Evolutionary conservation across 1,140 invertebrate genomes (phyloP), one percentile per base, ranked within the genome.

Genomic region (Melanaphis sacchari): DNA sequence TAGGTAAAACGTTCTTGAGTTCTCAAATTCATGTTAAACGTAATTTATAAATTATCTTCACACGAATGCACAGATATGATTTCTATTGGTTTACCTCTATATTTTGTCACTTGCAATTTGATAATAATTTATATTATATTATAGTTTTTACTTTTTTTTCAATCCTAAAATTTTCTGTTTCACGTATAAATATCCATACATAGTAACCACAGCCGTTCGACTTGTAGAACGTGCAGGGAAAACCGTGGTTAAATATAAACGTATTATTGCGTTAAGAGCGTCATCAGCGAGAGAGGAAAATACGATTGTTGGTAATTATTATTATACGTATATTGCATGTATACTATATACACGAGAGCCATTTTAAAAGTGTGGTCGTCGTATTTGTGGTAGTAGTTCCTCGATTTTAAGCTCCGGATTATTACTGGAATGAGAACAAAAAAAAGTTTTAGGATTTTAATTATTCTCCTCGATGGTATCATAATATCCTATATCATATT

Each of bases 361-460:
- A 84, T 26, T 40, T 84, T 6, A 4, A 43, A 43, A 43, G 24
- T 31, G 8, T 18, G 8, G 26, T 5, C 26, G 40, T 43, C 9
- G 84, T 26, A 4, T 43, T 40, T 43, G 84, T 15, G 11, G 26
- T 22, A 40, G 24, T n/a, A 41, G 84, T 31, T 85, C 84, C 41
- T 43, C 41, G 84, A 85, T 41, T 36, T 46, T 36, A 88, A 88
- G 41, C 43, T 88, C 31, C 31, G 85, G 85, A 88, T 76, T 76
- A 76, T 76, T 76, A n/a, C n/a, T 40, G 38, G 38, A 84, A 40
- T 41, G 24, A 38, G 81, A 24, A 46, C 15, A 31, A 46, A 46
- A n/a, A 85, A 46, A 88, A 49, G 15, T 88, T 88, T 88, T n/a
- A n/a, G 41, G 24, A 87, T 87, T 87, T 46, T 31, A 88, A 46